These are phyloP conservation scores for Stegodyphus mimosarum DNA, from an alignment of 1,140 invertebrate genomes.

Conservation along the genomic window DNA sequence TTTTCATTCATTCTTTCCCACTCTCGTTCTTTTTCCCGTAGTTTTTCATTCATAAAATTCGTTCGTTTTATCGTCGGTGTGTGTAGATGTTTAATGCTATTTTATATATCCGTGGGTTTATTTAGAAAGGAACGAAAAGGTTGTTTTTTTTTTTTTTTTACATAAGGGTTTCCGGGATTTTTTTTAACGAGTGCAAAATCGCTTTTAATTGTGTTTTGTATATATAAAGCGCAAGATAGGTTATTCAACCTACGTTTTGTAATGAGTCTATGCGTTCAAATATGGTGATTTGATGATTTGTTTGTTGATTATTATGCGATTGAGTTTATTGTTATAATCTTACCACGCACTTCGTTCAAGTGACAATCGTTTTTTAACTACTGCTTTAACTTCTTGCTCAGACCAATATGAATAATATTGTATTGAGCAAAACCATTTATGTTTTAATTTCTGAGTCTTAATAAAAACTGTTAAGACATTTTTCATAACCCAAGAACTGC, in stretches of 20 bases:
- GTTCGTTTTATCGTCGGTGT: not conserved
- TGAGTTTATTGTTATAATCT: too few species aligned
- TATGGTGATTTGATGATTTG: too few species aligned
- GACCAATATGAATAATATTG: too few species aligned
- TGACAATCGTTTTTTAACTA: too few species aligned
- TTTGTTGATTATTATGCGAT: too few species aligned
- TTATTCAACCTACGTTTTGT: not conserved
- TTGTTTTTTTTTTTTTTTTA: not conserved
- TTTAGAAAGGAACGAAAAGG: not conserved
- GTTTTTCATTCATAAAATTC: constrained; percentile 7
- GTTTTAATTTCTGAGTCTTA: too few species aligned
- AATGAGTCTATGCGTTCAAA: too few species aligned
- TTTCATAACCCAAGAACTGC: too few species aligned
- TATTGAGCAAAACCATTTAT: too few species aligned
- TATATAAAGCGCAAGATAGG: not conserved
- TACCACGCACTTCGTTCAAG: too few species aligned
- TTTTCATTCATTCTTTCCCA: constrained; percentile 5
- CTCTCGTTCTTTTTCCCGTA: not conserved
- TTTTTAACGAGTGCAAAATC: not conserved
- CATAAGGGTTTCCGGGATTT: not conserved
- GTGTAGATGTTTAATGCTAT: not conserved
- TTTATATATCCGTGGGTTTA: not conserved
- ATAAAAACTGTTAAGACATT: too few species aligned
- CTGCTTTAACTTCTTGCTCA: too few species aligned
- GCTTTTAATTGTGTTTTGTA: not conserved